Base-by-base conservation (phyloP, 2,888 invertebrate genomes). In the Monopis laevigella region DNA sequence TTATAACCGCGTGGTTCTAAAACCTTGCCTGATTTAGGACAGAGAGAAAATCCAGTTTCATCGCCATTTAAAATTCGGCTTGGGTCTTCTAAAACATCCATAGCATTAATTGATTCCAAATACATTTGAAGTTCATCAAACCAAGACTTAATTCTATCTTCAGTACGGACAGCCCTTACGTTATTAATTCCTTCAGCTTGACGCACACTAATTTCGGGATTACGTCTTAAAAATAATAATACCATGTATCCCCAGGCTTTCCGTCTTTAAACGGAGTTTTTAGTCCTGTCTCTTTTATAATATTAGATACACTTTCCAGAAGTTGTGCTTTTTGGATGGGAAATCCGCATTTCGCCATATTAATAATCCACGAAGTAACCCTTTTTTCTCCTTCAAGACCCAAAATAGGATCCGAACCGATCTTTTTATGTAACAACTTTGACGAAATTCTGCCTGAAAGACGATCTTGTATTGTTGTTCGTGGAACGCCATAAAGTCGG, bases 11-110 rank as follows among this genome's bases (percentile, higher is more conserved):
- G 11, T 2, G 38, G 42, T 10, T 18, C 29, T 11, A 42, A n/a
- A 14, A 42, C 42, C 29, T 34, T 34, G 7, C 42, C 42, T 13
- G 42, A 26, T 5, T 13, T 11, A n/a, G 42, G 42, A 14, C 38
- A 29, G 2, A 28, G 12, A 3, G 13, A 10, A 21, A 42, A 18
- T 2, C 36, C 29, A 21, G 28, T 34, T 29, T 42, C 42, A 29
- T 42, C 42, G 2, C 8, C 36, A 36, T 42, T 42, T 8, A 42
- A n/a, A 2, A 42, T 42, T 29, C 42, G 3, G 5, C 4, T n/a
- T 7, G 39, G 39, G 13, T 39, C 39, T 24, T 39, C 14, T 11
- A 39, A 13, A 12, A 39, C 16, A 13, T 39, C 39, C n/a, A n/a
- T 12, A 7, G 24, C 24, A 8, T 24, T 24, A 8, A 7, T 6